Evolutionary conservation across 2,888 invertebrate species (phyloP).

Genomic region (Spilarctia lutea): DNA sequence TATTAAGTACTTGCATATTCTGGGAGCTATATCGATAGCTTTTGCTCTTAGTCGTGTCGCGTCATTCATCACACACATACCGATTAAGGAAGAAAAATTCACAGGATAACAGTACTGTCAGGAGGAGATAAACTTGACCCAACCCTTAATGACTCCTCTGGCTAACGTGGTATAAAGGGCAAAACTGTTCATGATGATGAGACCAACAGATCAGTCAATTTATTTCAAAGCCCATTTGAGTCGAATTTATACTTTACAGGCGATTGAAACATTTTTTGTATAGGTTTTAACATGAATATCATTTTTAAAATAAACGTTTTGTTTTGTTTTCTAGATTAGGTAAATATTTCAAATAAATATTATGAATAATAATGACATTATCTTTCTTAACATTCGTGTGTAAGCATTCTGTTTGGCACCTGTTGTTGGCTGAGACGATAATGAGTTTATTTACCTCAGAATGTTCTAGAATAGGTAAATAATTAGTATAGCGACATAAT

Average conservation of each 20-base stretch:
- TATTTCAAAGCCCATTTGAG: background rate
- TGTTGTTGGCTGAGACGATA: conserved; percentile 19
- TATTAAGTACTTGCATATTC: no score
- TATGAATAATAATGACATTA: conserved; percentile 7
- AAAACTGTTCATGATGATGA: background rate
- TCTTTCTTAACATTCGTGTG: background rate
- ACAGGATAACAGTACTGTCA: no score
- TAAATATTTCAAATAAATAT: conserved; percentile 7
- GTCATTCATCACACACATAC: no score
- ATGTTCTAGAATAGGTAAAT: conserved; percentile 13
- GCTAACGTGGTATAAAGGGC: no score
- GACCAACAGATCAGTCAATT: background rate
- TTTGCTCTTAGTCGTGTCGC: no score
- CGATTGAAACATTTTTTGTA: background rate
- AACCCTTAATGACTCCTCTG: no score
- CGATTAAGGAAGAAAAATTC: no score
- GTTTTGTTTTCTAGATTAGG: background rate
- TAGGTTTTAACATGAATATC: background rate
- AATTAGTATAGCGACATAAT: conserved; percentile 9
- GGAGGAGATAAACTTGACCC: no score
- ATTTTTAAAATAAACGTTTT: background rate
- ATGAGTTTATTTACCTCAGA: conserved; percentile 32
- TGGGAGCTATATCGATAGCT: no score
- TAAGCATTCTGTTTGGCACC: background rate
- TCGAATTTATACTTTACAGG: background rate